These are phyloP conservation scores for Notocelia uddmanniana DNA, from an alignment of 2,888 invertebrate species.

Conservation along the genomic window DNA sequence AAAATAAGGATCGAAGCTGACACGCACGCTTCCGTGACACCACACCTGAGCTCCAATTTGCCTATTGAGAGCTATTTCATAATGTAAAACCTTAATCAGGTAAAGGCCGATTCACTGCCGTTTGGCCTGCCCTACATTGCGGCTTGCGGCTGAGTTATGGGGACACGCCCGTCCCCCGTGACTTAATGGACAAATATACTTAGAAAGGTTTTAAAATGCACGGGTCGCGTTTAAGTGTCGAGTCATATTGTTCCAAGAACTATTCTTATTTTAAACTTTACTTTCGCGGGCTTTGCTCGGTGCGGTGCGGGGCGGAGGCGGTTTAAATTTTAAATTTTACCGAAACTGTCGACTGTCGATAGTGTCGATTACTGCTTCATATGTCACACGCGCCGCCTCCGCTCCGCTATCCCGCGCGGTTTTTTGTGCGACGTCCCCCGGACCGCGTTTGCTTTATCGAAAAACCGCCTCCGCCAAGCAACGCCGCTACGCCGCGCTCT, in stretches of 20 bases:
- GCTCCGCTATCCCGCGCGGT: too few relatives aligned
- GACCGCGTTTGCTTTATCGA: too few relatives aligned
- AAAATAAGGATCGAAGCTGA: not conserved
- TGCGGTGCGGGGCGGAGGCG: too few relatives aligned
- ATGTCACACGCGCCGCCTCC: too few relatives aligned
- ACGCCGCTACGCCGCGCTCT: too few relatives aligned
- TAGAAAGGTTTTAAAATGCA: conserved; percentile 35
- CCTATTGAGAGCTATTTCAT: conserved; percentile 35
- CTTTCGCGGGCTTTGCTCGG: too few relatives aligned
- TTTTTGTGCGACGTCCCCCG: too few relatives aligned
- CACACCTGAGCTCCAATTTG: conserved; percentile 20
- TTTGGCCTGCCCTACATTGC: conserved; percentile 10
- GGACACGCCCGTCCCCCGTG: conserved; percentile 17
- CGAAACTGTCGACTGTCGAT: too few relatives aligned
- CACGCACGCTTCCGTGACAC: conserved; percentile 39
- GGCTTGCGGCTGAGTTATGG: conserved; percentile 2
- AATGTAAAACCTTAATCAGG: conserved; percentile 37
- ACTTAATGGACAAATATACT: conserved; percentile 38
- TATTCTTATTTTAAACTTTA: not conserved
- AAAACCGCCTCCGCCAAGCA: too few relatives aligned
- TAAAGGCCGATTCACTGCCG: conserved; percentile 9
- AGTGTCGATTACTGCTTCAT: too few relatives aligned
- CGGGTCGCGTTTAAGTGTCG: not conserved
- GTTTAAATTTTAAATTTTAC: too few relatives aligned
- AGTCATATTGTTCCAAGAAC: not conserved